A percentile compares a stretch with the other conserved stretches of the same genome.
phyloP scores from a whole-genome alignment of 2,888 invertebrate genomes.

The Synanthedon andrenaeformis region DNA sequence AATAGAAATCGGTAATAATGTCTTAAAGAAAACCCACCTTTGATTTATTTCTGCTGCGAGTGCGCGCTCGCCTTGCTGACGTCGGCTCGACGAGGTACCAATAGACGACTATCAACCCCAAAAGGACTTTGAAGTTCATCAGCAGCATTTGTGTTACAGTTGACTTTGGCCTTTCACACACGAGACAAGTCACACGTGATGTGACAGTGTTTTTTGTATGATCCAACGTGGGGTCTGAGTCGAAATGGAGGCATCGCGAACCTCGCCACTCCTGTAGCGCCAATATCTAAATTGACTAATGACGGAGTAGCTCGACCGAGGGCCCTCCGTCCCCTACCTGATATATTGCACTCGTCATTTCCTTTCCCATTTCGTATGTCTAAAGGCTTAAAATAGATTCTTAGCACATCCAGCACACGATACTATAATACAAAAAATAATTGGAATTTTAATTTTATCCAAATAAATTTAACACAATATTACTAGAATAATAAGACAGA shows the following conservation, averaged over 20 bases:
- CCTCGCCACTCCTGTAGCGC: conserved; percentile 33
- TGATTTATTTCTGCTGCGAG: conserved; percentile 80
- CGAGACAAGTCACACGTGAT: neutral
- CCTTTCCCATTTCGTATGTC: conserved; percentile 39
- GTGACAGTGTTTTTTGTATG: conserved; percentile 15
- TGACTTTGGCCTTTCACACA: too few species aligned
- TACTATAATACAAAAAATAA: too few species aligned
- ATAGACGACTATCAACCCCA: conserved; percentile 27
- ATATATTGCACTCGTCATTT: conserved; percentile 41
- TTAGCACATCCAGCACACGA: too few species aligned
- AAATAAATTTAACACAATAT: too few species aligned
- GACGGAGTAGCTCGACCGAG: conserved; percentile 45
- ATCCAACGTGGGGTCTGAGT: conserved; percentile 24
- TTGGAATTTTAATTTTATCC: too few species aligned
- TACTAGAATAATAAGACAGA: too few species aligned
- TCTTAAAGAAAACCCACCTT: conserved; percentile 55
- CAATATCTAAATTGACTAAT: conserved; percentile 64
- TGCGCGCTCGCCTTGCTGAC: conserved; percentile 76
- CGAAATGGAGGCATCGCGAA: conserved; percentile 27
- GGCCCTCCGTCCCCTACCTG: conserved; percentile 57
- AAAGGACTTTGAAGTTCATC: conserved; percentile 23
- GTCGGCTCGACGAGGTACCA: conserved; percentile 30
- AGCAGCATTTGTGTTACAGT: conserved; percentile 29
- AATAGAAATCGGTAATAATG: neutral
- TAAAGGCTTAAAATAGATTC: conserved; percentile 8